phyloP scores from a whole-genome alignment of 92 coral and sea anemone species.

The Plumapathes pennacea region DNA sequence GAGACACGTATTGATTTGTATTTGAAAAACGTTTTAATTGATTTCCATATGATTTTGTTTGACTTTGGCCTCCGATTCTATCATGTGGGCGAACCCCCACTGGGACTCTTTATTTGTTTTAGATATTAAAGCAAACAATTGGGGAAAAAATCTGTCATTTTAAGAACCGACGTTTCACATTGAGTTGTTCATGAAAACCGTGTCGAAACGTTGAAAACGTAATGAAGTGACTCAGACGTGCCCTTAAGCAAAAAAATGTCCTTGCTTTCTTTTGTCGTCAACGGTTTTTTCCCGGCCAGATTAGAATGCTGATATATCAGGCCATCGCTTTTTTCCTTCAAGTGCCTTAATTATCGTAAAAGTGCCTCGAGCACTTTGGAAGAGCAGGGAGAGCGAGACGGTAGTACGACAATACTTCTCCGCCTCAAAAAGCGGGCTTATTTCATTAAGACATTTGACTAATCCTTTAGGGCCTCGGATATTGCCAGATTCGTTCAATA shows the following conservation, averaged over 20 bases:
- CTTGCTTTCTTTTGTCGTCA: no score
- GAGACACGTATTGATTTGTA: conserved; percentile 78
- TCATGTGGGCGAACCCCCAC: conserved; percentile 90
- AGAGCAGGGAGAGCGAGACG: conserved; percentile 11
- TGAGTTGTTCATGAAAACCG: no score
- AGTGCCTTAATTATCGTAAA: conserved; percentile 70
- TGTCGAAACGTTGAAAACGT: no score
- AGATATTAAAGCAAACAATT: conserved; percentile 83
- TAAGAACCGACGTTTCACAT: no score
- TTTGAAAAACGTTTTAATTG: conserved; percentile 89
- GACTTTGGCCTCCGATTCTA: conserved; percentile 82
- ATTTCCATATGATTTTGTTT: conserved; percentile 87
- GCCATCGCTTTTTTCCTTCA: conserved; percentile 50
- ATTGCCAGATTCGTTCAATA: conserved; percentile 79
- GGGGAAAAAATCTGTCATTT: no score
- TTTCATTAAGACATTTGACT: conserved; percentile 49
- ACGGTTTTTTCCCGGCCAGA: no score
- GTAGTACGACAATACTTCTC: no score
- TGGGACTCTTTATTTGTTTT: conserved; percentile 93
- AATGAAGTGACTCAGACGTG: no score
- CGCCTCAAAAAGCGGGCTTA: no score
- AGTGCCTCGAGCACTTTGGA: conserved; percentile 8
- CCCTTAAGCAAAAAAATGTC: no score
- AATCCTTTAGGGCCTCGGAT: conserved; percentile 61
- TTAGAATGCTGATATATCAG: no score